These are phyloP conservation scores for Caenorhabditis brenneri DNA, from an alignment of 1,140 invertebrate species.

Conservation along the genomic window DNA sequence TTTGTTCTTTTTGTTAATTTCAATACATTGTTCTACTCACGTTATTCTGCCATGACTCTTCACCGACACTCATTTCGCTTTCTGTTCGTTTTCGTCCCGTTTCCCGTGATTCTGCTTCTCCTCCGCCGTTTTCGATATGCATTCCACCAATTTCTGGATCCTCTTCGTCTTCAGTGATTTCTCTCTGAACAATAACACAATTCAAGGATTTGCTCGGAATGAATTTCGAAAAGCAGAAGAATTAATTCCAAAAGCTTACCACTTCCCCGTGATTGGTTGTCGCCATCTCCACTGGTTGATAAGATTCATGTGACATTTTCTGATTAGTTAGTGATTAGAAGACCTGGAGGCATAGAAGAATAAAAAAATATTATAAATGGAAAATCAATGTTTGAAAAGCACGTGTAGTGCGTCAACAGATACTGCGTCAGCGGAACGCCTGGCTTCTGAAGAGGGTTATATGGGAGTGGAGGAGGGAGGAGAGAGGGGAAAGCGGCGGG, in stretches of 20 bases:
- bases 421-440: slow-evolving; percentile 1
- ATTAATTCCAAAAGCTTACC: not conserved
- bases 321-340: not conserved
- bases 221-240: not conserved
- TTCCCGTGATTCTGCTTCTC: not conserved
- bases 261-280: not conserved
- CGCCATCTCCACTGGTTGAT: not conserved
- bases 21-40: not conserved
- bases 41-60: slow-evolving; percentile 26
- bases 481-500: not conserved
- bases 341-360: too few species aligned
- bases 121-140: not conserved
- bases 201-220: not conserved
- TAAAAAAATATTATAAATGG: not conserved
- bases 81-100: not conserved
- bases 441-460: not conserved
- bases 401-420: not conserved
- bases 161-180: not conserved
- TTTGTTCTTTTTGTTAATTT: too few species aligned
- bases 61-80: not conserved
- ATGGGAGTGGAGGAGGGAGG: too few species aligned
- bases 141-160: not conserved
- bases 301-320: slow-evolving; percentile 2
- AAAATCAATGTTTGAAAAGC: slow-evolving; percentile 18
- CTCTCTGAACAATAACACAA: not conserved